Conservation (phyloP, 2,113 vertebrate species). For the Sprattus sprattus region DNA sequence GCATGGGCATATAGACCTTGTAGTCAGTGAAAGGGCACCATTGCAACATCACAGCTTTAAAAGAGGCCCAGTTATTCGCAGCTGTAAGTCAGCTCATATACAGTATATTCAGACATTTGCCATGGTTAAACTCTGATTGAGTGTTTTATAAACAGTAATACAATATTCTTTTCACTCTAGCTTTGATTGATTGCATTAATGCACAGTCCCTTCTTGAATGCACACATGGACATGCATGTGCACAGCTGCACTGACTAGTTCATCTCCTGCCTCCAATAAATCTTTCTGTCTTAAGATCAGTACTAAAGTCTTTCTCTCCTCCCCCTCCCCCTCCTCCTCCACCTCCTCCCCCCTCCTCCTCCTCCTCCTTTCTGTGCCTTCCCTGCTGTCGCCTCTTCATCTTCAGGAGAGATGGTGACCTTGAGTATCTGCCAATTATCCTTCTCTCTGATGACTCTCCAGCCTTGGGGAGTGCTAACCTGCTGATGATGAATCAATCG, state of each 20-base stretch:
- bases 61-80: background rate
- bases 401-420: background rate
- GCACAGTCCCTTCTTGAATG: too few species aligned
- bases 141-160: too few species aligned
- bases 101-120: too few species aligned
- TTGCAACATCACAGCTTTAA: background rate
- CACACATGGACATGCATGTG: too few species aligned
- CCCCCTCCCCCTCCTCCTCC: background rate
- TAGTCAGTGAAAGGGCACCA: background rate
- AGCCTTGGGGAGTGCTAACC: background rate
- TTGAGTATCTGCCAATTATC: background rate
- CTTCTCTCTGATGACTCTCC: background rate
- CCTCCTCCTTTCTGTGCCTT: background rate
- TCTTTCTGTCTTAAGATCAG: background rate
- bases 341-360: background rate
- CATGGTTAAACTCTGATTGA: too few species aligned
- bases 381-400: background rate
- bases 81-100: too few species aligned
- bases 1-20: background rate
- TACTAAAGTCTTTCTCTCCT: background rate
- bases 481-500: background rate
- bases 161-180: too few species aligned
- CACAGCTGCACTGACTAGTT: too few species aligned
- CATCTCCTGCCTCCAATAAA: background rate
- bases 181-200: too few species aligned